Conservation (phyloP, 1,140 invertebrate genomes). For the Eueides isabella region DNA sequence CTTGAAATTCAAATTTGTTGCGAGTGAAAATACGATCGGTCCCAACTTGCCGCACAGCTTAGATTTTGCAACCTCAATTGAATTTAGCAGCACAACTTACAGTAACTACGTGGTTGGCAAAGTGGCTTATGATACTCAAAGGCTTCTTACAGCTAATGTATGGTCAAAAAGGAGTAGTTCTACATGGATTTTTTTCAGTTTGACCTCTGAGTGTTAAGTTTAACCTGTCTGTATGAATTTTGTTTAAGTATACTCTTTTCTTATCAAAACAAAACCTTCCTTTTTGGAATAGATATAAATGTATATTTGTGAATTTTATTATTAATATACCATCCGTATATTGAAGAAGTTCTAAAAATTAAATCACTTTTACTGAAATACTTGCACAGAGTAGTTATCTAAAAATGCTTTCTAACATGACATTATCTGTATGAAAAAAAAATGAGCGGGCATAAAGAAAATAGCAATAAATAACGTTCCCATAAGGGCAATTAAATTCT, state of each 20-base stretch:
- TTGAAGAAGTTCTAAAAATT: too few species aligned
- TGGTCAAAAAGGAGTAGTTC: neutral
- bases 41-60: conserved; percentile 68
- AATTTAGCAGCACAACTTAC: conserved; percentile 61
- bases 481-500: conserved; percentile 65
- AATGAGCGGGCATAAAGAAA: conserved; percentile 45
- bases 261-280: neutral
- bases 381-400: neutral
- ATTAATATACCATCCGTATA: too few species aligned
- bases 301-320: too few species aligned
- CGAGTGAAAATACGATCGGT: conserved; percentile 68
- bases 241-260: neutral
- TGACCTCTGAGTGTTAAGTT: too few species aligned
- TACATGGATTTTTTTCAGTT: neutral
- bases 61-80: conserved; percentile 67
- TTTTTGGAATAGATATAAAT: too few species aligned
- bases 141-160: conserved; percentile 9
- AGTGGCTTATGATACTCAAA: conserved; percentile 48
- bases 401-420: neutral
- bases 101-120: conserved; percentile 43
- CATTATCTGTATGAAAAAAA: conserved; percentile 37
- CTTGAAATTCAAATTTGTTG: conserved; percentile 75
- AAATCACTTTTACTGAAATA: too few species aligned
- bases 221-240: too few species aligned
- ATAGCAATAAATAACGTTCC: conserved; percentile 59